These are phyloP conservation scores for Helleia helle DNA, from an alignment of 2,888 invertebrate genomes.

Conservation along the genomic window DNA sequence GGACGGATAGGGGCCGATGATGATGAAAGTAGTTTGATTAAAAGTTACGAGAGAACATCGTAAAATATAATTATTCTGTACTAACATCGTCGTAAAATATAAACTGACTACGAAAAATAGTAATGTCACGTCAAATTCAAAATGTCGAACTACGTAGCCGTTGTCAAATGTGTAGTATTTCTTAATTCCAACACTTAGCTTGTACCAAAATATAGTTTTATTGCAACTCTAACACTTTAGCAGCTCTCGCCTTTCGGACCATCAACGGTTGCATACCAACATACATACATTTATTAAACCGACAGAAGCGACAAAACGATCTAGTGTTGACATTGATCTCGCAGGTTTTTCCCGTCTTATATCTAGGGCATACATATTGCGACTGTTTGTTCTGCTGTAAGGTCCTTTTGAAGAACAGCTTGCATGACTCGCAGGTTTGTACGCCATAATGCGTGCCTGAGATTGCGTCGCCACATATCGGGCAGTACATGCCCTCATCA, in stretches of 20 bases:
- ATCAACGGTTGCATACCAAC: conserved; percentile 33
- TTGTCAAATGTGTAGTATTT: too few relatives aligned
- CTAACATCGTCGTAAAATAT: too few relatives aligned
- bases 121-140: too few relatives aligned
- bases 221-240: conserved; percentile 1
- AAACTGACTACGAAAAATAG: too few relatives aligned
- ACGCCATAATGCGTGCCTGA: conserved; percentile 40
- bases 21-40: too few relatives aligned
- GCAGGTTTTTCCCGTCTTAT: conserved; percentile 20
- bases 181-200: neutral
- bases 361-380: conserved; percentile 29
- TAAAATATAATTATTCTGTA: too few relatives aligned
- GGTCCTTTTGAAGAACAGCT: conserved; percentile 43
- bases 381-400: conserved; percentile 29
- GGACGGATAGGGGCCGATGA: too few relatives aligned
- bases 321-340: conserved; percentile 29
- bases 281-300: conserved; percentile 32
- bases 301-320: conserved; percentile 34
- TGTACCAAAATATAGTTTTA: neutral
- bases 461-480: conserved; percentile 35
- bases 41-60: too few relatives aligned
- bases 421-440: conserved; percentile 43
- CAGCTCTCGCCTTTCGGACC: conserved; percentile 22
- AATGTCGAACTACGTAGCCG: too few relatives aligned
- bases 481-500: conserved; percentile 22